Base-by-base conservation (phyloP, 1,140 invertebrate genomes). In the Trichomalopsis sarcophagae region DNA sequence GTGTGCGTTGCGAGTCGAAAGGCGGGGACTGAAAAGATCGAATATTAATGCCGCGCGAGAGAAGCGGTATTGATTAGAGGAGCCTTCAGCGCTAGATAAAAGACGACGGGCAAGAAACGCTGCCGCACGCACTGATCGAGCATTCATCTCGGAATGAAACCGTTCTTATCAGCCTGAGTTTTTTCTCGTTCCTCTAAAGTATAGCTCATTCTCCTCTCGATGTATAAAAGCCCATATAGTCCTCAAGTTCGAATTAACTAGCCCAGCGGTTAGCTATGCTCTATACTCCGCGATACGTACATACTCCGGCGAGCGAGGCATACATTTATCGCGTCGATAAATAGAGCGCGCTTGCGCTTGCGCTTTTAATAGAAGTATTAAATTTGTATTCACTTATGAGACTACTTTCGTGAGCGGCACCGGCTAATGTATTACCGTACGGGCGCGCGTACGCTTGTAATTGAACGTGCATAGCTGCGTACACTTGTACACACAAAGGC, bases 381-480 rank as follows among this genome's bases (percentile, higher is more conserved):
- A 73, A 33, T 73, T 73, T 73, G 27, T 73, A 73, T 73, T 73
- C 69, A 36, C 69, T 30, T 73, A 73, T 30, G 33, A 30, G 33
- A 33, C 69, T 73, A 73, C 33, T 33, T 73, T 73, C 55, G 21
- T 5, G 55, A 62, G 55, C 50, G 11, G 50, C 50, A 55, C 2
- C 55, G 55, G 55, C 55, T 73, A 73, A 73, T 36, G 33, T 36
- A 73, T 73, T 36, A 36, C 69, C 69, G 69, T 21, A 11, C 2
- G 9, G 4, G 14, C 69, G 10, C 69, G 23, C 10, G n/a, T n/a
- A n/a, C n/a, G 69, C 27, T 30, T 73, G 33, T 73, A 73, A 73
- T 73, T 73, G 69, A 73, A 73, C 69, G 33, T n/a, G 55, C 55
- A 62, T 62, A 62, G 55, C 55, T 62, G 55, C 55, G 55, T 62